A percentile compares a stretch with the other conserved stretches of the same genome.
These are phyloP conservation scores for Phycodurus eques DNA, from an alignment of 2,113 vertebrate species.

Conservation along the genomic window DNA sequence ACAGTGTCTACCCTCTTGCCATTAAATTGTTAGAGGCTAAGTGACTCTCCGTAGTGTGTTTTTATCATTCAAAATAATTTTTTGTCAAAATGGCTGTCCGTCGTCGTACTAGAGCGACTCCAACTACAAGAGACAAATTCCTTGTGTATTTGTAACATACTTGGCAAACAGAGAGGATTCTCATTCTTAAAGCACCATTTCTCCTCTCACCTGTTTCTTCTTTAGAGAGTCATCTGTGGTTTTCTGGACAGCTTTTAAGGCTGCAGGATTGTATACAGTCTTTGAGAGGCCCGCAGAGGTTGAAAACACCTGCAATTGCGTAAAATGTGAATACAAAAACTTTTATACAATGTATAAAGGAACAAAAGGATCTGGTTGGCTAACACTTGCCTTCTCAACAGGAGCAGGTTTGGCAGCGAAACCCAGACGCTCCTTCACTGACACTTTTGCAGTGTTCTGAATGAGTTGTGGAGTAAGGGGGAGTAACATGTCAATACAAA, in stretches of 20 bases:
- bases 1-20: no score
- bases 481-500: not conserved
- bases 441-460: constrained; percentile 85
- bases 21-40: no score
- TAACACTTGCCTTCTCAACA: constrained; percentile 82
- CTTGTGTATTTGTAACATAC: no score
- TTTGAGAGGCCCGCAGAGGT: constrained; percentile 94
- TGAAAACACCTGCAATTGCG: constrained; percentile 82
- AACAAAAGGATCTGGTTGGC: not conserved
- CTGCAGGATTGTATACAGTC: constrained; percentile 95
- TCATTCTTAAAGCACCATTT: not conserved
- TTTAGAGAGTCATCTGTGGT: constrained; percentile 86
- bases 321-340: not conserved
- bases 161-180: no score
- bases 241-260: constrained; percentile 90
- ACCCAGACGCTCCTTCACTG: constrained; percentile 90
- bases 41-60: no score
- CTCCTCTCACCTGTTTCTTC: constrained; percentile 86
- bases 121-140: no score
- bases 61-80: no score
- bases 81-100: no score
- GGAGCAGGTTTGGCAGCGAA: constrained; percentile 83
- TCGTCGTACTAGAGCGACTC: no score
- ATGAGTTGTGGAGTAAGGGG: constrained; percentile 38
- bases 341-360: not conserved